phyloP scores from a whole-genome alignment of 2,113 vertebrate species.

The Calyptomena viridis region DNA sequence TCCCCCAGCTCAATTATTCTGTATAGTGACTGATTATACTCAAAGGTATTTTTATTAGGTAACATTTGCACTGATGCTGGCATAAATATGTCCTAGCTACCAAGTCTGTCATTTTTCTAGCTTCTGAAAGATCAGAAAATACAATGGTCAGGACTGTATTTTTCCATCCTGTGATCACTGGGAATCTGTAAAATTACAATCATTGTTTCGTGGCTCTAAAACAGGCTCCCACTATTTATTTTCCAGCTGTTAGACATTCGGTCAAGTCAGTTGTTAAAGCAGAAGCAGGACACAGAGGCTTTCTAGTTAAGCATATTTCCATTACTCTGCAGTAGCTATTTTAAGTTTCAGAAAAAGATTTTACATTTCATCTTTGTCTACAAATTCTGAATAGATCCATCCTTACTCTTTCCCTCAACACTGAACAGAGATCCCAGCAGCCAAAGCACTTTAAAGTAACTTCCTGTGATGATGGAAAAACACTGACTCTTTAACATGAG shows the following conservation, averaged over 20 bases:
- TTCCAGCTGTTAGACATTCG: background rate
- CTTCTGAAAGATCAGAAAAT: background rate
- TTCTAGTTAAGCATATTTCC: background rate
- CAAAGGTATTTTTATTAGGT: background rate
- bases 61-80: background rate
- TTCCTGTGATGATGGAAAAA: background rate
- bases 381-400: background rate
- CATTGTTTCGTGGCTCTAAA: background rate
- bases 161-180: background rate
- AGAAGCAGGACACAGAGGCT: background rate
- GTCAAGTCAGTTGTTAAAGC: background rate
- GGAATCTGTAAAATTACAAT: background rate
- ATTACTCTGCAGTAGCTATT: background rate
- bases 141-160: background rate
- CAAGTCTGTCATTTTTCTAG: background rate
- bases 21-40: background rate
- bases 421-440: background rate
- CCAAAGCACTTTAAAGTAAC: background rate
- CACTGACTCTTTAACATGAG: background rate
- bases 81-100: background rate
- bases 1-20: background rate
- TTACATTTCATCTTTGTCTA: background rate
- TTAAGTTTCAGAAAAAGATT: background rate
- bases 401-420: background rate
- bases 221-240: background rate